Percentiles rank a stretch among this genome's conserved stretches.
Evolutionary conservation across 1,140 invertebrate species (phyloP).

Genomic region (Ridgeia piscesae): DNA sequence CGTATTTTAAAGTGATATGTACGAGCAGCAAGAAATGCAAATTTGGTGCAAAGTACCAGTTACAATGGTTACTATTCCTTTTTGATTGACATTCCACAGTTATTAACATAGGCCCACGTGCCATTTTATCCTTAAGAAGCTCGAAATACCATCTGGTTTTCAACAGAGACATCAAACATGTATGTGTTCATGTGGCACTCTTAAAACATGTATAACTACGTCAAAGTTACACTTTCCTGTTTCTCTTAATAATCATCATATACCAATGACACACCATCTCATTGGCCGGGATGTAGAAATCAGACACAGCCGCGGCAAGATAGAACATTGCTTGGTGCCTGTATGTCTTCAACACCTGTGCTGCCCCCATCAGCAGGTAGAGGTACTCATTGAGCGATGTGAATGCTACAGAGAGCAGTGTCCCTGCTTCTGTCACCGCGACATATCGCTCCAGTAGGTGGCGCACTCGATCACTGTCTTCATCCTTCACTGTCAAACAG

Average conservation of each 20-base stretch:
- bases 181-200: not conserved
- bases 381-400: slow-evolving; percentile 84
- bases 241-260: not conserved
- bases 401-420: slow-evolving; percentile 54
- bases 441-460: slow-evolving; percentile 39
- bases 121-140: too few relatives aligned
- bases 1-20: not conserved
- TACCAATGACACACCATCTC: slow-evolving; percentile 74
- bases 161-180: not conserved
- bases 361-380: slow-evolving; percentile 80
- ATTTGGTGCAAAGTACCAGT: not conserved
- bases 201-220: not conserved
- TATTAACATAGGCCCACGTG: not conserved
- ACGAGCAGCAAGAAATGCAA: not conserved
- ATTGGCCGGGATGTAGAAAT: slow-evolving; percentile 94
- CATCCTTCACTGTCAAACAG: slow-evolving; percentile 37
- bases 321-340: slow-evolving; percentile 79
- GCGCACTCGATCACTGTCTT: slow-evolving; percentile 32
- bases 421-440: slow-evolving; percentile 30
- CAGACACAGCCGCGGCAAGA: slow-evolving; percentile 95
- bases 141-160: not conserved
- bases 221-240: not conserved
- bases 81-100: not conserved
- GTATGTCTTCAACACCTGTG: slow-evolving; percentile 70
- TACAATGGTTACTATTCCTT: not conserved